phyloP scores from a whole-genome alignment of 2,888 invertebrate species.

The Dynastes maya region DNA sequence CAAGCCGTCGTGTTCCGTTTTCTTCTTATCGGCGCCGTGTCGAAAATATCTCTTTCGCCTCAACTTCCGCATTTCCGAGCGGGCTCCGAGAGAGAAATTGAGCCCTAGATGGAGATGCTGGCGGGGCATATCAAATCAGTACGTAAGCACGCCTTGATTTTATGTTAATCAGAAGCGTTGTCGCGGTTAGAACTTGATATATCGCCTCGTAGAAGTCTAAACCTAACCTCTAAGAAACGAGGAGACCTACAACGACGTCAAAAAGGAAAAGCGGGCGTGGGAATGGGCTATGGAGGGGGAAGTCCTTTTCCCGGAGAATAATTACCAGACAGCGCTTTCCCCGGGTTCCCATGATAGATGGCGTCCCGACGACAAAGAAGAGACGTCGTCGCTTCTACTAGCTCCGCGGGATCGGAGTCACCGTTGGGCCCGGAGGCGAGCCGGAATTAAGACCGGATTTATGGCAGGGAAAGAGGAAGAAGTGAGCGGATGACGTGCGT shows the following conservation, averaged over 20 bases:
- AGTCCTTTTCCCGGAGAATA: constrained; percentile 24
- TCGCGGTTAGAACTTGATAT: constrained; percentile 10
- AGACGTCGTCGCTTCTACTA: constrained; percentile 4
- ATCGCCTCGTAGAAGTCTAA: not conserved
- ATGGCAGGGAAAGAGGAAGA: not conserved
- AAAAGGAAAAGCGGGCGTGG: not conserved
- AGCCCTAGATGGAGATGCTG: not conserved
- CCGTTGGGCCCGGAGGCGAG: not conserved
- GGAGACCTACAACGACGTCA: too few species aligned
- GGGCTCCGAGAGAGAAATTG: not conserved
- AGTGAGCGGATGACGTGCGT: not conserved
- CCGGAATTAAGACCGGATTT: constrained; percentile 15
- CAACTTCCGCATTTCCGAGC: not conserved
- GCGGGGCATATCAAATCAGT: not conserved
- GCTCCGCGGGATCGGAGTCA: not conserved
- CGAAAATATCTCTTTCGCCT: not conserved
- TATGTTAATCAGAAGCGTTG: constrained; percentile 25
- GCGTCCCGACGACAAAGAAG: constrained; percentile 24
- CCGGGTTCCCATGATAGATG: constrained; percentile 28
- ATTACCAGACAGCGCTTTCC: constrained; percentile 12
- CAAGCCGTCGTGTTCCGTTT: not conserved
- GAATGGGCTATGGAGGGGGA: not conserved
- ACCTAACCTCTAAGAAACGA: too few species aligned
- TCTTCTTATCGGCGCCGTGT: not conserved
- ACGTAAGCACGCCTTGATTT: not conserved